Percentiles rank a stretch among this genome's conserved stretches.
Evolutionary conservation across 2,797 vertebrate genomes (phyloP).

Genomic region (Calcarius lapponicus): DNA sequence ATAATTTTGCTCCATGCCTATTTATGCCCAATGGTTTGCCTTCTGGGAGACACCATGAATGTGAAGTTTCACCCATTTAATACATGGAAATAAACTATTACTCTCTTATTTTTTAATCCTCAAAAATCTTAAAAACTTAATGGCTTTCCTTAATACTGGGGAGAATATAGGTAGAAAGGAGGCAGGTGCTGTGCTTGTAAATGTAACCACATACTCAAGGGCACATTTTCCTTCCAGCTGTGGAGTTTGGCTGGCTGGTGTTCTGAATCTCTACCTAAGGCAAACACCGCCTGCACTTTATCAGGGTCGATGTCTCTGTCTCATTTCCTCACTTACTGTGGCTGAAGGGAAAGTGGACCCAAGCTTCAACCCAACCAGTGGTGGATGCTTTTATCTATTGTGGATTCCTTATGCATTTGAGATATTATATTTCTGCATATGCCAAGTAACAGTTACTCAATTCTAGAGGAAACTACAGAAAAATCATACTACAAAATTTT

Average conservation of each 20-base stretch:
- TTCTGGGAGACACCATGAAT: background rate
- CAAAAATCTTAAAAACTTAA: background rate
- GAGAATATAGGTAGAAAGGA: background rate
- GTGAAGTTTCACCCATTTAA: background rate
- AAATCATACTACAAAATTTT: background rate
- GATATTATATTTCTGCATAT: background rate
- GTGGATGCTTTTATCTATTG: background rate
- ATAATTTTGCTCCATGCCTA: background rate
- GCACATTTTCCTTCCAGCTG: background rate
- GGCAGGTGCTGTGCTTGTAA: background rate
- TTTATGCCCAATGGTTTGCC: background rate
- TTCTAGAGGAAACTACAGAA: background rate
- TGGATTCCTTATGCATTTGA: background rate
- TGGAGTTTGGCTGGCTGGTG: background rate
- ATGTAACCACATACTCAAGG: background rate
- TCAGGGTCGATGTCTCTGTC: fast-evolving
- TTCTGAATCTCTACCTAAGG: background rate
- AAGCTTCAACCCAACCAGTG: background rate
- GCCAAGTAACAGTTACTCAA: background rate
- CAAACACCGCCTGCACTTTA: background rate
- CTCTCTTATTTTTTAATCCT: background rate
- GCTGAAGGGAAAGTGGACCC: background rate
- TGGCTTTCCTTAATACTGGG: background rate
- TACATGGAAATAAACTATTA: background rate
- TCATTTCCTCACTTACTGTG: background rate